A percentile compares a stretch with the other conserved stretches of the same genome.
Conservation (phyloP, 2,888 invertebrate species). For the Euzophera pinguis region DNA sequence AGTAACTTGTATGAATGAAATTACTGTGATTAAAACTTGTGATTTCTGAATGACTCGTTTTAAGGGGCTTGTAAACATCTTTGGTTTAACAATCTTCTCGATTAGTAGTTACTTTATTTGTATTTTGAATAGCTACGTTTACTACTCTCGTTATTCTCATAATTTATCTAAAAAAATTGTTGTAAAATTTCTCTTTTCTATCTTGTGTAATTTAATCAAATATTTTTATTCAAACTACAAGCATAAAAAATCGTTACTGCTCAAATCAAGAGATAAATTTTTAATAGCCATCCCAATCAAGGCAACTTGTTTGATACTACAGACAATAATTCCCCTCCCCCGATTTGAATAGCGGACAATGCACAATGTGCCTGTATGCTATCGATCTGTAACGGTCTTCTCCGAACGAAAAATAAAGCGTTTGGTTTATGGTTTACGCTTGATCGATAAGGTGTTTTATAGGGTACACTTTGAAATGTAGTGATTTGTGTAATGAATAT, state of each 20-base stretch:
- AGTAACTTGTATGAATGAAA: conserved; percentile 1
- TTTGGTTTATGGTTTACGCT: conserved; percentile 4
- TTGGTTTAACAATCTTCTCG: no score
- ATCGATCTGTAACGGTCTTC: conserved; percentile 39
- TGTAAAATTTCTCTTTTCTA: no score
- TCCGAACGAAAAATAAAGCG: neutral
- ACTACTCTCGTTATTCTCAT: no score
- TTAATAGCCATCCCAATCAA: conserved; percentile 22
- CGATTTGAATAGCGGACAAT: conserved; percentile 33
- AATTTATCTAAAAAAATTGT: no score
- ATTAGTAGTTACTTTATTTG: no score
- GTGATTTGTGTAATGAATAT: conserved; percentile 4
- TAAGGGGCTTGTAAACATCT: no score
- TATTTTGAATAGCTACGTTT: no score
- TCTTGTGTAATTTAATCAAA: no score
- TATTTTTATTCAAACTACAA: no score
- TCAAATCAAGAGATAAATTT: conserved; percentile 3
- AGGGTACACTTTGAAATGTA: neutral
- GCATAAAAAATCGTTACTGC: neutral
- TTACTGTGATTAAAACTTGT: conserved; percentile 6
- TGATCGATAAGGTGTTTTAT: conserved; percentile 10
- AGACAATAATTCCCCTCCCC: conserved; percentile 21
- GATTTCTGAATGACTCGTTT: neutral
- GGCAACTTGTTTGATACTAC: conserved; percentile 26
- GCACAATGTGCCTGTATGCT: conserved; percentile 31